Conservation (phyloP, 2,888 invertebrate genomes). For the Agonopterix heracliana region DNA sequence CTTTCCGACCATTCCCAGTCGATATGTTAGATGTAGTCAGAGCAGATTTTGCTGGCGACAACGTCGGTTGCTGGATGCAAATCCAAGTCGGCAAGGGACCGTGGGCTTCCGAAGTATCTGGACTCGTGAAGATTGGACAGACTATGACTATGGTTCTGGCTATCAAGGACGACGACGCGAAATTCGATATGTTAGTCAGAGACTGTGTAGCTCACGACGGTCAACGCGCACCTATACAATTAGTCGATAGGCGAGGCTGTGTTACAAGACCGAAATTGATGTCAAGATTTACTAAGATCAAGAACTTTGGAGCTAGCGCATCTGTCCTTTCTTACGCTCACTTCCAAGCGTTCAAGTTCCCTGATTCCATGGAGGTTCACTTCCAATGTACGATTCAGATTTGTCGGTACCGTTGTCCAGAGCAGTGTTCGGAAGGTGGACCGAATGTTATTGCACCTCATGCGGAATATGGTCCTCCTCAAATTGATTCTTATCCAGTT, state of each 20-base stretch:
- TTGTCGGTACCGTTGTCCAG: slow-evolving; percentile 94
- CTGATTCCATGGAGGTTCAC: slow-evolving; percentile 97
- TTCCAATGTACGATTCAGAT: slow-evolving; percentile 97
- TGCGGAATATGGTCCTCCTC: slow-evolving; percentile 84
- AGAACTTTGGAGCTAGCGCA: slow-evolving; percentile 95
- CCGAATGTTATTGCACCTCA: slow-evolving; percentile 71
- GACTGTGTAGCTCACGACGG: slow-evolving; percentile 97
- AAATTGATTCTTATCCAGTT: slow-evolving; percentile 67
- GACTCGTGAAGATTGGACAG: slow-evolving; percentile 95
- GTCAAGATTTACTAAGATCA: slow-evolving; percentile 95
- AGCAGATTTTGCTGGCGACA: slow-evolving; percentile 96
- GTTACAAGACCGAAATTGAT: slow-evolving; percentile 94
- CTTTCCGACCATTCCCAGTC: slow-evolving; percentile 95
- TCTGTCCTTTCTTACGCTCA: slow-evolving; percentile 94
- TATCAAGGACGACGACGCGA: slow-evolving; percentile 95
- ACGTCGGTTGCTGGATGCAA: slow-evolving; percentile 98
- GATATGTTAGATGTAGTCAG: slow-evolving; percentile 97
- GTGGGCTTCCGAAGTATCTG: slow-evolving; percentile 96
- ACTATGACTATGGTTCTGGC: slow-evolving; percentile 98
- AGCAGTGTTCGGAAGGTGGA: slow-evolving; percentile 87
- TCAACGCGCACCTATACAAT: slow-evolving; percentile 93
- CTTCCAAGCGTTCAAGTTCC: slow-evolving; percentile 97
- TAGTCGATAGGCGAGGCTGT: slow-evolving; percentile 95
- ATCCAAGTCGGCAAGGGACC: slow-evolving; percentile 97
- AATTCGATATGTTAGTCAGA: slow-evolving; percentile 95